These are phyloP conservation scores for Microplitis manilae DNA, from an alignment of 2,888 invertebrate genomes.

Conservation along the genomic window DNA sequence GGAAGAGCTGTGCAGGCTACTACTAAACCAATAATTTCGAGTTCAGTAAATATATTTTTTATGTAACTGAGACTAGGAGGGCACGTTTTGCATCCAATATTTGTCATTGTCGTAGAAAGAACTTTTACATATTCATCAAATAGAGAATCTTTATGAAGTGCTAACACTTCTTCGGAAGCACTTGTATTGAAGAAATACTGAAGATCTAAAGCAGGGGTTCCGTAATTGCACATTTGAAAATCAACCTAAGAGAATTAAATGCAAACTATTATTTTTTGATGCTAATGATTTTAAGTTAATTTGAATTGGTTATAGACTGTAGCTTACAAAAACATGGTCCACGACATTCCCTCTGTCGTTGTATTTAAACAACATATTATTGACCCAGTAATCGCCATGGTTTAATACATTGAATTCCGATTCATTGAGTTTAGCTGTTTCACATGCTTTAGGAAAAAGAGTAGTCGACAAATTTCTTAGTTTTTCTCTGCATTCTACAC, in stretches of 20 bases:
- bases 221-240: conserved; percentile 70
- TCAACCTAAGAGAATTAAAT: conserved; percentile 66
- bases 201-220: conserved; percentile 71
- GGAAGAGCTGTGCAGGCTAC: conserved; percentile 57
- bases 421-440: conserved; percentile 18
- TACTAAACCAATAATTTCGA: conserved; percentile 52
- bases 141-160: conserved; percentile 50
- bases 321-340: conserved; percentile 63
- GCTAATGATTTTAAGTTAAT: too few relatives aligned
- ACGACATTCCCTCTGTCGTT: conserved; percentile 55
- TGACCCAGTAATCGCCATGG: conserved; percentile 68
- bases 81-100: conserved; percentile 56
- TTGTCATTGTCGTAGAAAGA: conserved; percentile 55
- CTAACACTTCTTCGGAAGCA: conserved; percentile 50
- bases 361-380: conserved; percentile 68
- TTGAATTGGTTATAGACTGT: too few relatives aligned
- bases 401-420: conserved; percentile 64
- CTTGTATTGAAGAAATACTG: conserved; percentile 72
- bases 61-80: conserved; percentile 57
- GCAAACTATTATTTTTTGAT: too few relatives aligned
- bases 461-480: conserved; percentile 47
- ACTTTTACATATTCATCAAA: conserved; percentile 57
- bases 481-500: conserved; percentile 56
- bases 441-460: conserved; percentile 42
- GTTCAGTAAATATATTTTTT: conserved; percentile 47